Evolutionary conservation across 2,113 vertebrate species (phyloP), one percentile per base, ranked within the genome.

Genomic region (Leptobrachium leishanense): DNA sequence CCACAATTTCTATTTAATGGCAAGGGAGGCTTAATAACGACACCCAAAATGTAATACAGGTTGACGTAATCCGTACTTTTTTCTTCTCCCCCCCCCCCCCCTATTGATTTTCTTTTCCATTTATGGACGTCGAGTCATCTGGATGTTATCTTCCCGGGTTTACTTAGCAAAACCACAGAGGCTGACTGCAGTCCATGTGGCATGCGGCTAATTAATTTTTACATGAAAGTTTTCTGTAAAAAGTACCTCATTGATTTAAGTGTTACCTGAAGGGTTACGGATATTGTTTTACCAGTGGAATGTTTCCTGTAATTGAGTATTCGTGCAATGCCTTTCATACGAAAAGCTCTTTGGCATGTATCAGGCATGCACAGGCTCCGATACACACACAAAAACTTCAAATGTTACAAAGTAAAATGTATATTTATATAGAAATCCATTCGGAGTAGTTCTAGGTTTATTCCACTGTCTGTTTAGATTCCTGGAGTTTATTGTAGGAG

Each of bases 321-420:
- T 57, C 43, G 55, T 69, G 39, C 42, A 67, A 9, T 15, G 46
- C 4, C 74, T 20, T 68, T 67, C 40, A 64, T 11, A 72, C 43
- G 70, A 57, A 69, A 77, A 43, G 15, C 13, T 72, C 67, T 66
- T 80, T 80, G 71, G 63, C 46, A 57, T 76, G 74, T 76, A 68
- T 55, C 13, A 50, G 11, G 68, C 41, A 62, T 43, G 66, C 42
- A 57, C 8, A 41, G 44, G n/a, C 31, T 2, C 5, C 13, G 39
- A 6, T 43, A 42, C 46, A 67, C 6, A 40, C 9, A 39, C 12
- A 15, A 12, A 50, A 50, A 50, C 46, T 50, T 50, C 4, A 50
- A 50, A 5, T 50, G 8, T 50, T 50, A 50, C 20, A 40, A 54
- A 65, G 53, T 44, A 13, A 69, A 62, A 79, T 42, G 11, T 68